phyloP scores from a whole-genome alignment of 2,113 vertebrate genomes.

The Labeo rohita region DNA sequence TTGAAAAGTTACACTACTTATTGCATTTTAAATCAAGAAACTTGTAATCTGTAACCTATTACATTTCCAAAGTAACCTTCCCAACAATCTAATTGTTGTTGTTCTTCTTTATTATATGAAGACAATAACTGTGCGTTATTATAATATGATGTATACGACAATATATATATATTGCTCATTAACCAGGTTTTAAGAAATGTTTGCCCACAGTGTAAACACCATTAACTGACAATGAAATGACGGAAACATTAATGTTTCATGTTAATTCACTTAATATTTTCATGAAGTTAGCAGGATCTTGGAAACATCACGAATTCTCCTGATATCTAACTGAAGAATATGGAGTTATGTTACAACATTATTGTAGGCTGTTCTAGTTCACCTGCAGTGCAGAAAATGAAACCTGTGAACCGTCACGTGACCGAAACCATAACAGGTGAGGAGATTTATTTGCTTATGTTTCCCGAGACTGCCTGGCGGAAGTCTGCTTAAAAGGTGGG shows the following conservation, averaged over 20 bases:
- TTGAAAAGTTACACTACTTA: no score
- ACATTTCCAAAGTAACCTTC: no score
- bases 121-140: no score
- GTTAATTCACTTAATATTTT: background rate
- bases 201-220: background rate
- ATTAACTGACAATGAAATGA: background rate
- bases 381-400: constrained; percentile 18
- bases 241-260: background rate
- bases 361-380: background rate
- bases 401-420: constrained; percentile 29
- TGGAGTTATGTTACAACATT: no score
- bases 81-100: no score
- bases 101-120: background rate
- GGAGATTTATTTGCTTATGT: constrained; percentile 45
- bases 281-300: background rate
- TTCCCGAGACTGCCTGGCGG: constrained; percentile 5
- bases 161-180: background rate
- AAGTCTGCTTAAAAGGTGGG: background rate
- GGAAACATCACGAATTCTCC: background rate
- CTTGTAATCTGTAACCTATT: no score
- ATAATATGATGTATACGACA: background rate
- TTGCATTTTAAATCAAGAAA: no score
- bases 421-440: constrained; percentile 44
- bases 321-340: background rate
- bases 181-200: background rate